Evolutionary conservation across 1,140 invertebrate genomes (phyloP), one percentile per base, ranked within the genome.

Genomic region (Zophobas atratus): DNA sequence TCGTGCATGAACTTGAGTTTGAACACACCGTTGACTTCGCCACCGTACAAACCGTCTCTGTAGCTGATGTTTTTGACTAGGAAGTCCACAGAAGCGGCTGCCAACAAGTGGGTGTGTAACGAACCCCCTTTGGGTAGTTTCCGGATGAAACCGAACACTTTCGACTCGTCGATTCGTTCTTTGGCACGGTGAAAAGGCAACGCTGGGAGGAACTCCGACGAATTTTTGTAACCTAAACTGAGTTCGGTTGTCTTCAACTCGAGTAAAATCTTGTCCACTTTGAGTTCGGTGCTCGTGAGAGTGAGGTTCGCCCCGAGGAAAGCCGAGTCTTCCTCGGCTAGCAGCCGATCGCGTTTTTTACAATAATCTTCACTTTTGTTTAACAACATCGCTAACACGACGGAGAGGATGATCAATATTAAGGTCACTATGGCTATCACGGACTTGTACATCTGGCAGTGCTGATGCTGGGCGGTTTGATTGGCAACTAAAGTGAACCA

Each of bases 91-190:
- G 91, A 91, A 0, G 90, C 89, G 0, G 93, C 87, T 0, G 92
- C 90, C 3, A 90, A 89, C 74, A 94, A 92, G 81, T 96, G 94
- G 0, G 90, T 85, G 82, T 96, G 95, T 0, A 96, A 87, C 0
- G 91, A 90, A 0, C 90, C 91, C 36, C 94, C 94, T 88, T 93
- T 93, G 0, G 93, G 93, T 87, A 94, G 90, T 35, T 88, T 86
- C 77, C 89, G 86, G n/a, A 96, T 90, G 3, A 95, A 90, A 67
- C 90, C 84, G 76, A 92, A 96, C 0, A 95, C 90, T 67, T 89
- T 84, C 0, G 94, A 94, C 0, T 89, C 79, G n/a, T 91, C 89
- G 48, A 85, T 83, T 3, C 75, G 39, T 1, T 72, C 4, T 41
- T 80, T 81, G 0, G 78, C 76, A 2, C 74, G 35, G 34, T 82